Evolutionary conservation across 2,797 vertebrate species (phyloP).

Genomic region (Tapirus indicus): DNA sequence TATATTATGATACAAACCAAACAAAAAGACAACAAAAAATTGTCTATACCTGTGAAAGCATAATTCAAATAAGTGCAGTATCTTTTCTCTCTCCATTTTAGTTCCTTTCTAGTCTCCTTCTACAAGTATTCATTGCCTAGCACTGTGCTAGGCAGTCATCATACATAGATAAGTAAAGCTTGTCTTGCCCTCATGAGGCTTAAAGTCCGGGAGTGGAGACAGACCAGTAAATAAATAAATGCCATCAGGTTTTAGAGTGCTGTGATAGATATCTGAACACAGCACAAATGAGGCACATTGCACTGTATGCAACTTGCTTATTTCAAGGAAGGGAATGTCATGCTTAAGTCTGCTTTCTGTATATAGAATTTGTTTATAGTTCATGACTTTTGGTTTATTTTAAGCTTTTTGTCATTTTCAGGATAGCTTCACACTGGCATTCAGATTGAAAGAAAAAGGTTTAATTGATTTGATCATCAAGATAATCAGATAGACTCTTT

Average conservation of each 20-base stretch:
- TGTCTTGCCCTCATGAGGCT: background rate
- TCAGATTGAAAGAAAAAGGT: conserved; percentile 7
- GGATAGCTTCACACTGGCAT: background rate
- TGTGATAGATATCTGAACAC: rapidly evolving
- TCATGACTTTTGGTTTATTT: background rate
- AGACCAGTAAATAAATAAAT: background rate
- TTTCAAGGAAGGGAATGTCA: background rate
- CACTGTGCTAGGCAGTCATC: background rate
- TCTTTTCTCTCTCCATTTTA: background rate
- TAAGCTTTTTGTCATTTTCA: conserved; percentile 32
- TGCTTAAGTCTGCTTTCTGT: background rate
- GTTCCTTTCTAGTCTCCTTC: background rate
- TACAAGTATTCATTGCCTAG: background rate
- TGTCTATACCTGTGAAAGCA: background rate
- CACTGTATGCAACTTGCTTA: background rate
- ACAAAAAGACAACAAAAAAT: background rate
- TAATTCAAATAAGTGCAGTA: background rate
- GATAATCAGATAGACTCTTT: background rate
- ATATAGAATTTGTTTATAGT: background rate
- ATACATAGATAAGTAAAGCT: background rate
- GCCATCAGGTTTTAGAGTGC: background rate
- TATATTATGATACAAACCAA: background rate
- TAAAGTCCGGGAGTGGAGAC: background rate
- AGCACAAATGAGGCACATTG: background rate
- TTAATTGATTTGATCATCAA: conserved; percentile 8